These are phyloP conservation scores for Acanthosepion esculentum DNA, from an alignment of 2,888 invertebrate genomes.

Conservation along the genomic window DNA sequence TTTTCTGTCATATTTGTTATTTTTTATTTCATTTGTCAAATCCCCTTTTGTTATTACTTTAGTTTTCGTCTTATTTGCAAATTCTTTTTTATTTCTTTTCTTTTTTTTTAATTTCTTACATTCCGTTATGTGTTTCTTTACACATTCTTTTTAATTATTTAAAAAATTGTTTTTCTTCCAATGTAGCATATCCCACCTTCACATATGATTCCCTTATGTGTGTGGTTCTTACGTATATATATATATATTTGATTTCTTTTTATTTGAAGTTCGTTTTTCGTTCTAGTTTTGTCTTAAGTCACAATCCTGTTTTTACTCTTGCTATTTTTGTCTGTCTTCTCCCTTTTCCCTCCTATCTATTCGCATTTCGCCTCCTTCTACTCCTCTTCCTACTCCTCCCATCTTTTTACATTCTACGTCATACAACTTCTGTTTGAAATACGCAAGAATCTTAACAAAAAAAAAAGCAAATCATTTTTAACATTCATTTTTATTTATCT, in stretches of 20 bases:
- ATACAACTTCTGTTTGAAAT: neutral
- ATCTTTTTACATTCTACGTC: neutral
- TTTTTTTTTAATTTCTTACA: neutral
- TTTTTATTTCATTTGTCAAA: neutral
- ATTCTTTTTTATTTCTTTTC: neutral
- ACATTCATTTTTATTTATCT: conserved; percentile 10
- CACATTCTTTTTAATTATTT: neutral
- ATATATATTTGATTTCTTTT: neutral
- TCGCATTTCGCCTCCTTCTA: neutral
- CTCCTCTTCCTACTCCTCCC: neutral
- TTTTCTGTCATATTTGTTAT: neutral
- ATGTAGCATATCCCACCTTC: neutral
- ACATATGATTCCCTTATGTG: neutral
- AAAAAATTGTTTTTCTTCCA: neutral
- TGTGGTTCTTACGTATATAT: neutral
- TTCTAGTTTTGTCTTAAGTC: neutral
- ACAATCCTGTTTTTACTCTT: neutral
- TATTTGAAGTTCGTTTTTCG: neutral
- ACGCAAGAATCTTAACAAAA: neutral
- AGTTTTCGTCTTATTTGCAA: neutral
- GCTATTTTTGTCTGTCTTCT: neutral
- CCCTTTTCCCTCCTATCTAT: neutral
- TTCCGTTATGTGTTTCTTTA: neutral
- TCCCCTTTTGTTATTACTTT: neutral
- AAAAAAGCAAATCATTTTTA: neutral